Evolutionary conservation across 2,113 vertebrate species (phyloP).

Genomic region (Nansenia antarctica): DNA sequence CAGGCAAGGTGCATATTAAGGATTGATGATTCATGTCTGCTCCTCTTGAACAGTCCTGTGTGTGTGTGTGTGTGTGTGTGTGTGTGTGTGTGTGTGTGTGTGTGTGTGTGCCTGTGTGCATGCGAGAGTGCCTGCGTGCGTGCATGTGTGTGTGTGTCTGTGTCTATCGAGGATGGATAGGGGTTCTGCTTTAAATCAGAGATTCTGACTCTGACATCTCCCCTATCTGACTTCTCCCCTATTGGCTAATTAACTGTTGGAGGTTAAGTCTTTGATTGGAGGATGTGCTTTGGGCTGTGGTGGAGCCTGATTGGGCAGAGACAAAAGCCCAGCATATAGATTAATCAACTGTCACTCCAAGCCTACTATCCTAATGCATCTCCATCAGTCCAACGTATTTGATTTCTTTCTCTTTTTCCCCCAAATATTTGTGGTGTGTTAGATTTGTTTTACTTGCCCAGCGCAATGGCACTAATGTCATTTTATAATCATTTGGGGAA

Average conservation of each 20-base stretch:
- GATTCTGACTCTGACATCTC: constrained; percentile 10
- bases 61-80: neutral
- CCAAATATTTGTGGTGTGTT: too few relatives aligned
- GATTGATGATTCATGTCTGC: neutral
- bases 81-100: neutral
- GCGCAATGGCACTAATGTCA: too few relatives aligned
- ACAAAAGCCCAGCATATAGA: constrained; percentile 40
- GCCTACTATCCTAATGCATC: neutral
- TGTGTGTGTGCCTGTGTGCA: neutral
- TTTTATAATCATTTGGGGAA: too few relatives aligned
- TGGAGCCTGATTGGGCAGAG: constrained; percentile 48
- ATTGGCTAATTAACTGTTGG: constrained; percentile 73
- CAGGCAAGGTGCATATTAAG: neutral
- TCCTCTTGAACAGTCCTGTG: neutral
- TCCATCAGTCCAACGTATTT: too few relatives aligned
- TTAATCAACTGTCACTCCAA: too few relatives aligned
- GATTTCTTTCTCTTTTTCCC: too few relatives aligned
- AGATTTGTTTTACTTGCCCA: too few relatives aligned
- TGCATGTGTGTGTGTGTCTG: neutral
- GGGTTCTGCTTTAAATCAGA: constrained; percentile 70
- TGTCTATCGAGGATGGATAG: neutral
- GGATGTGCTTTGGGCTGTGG: constrained; percentile 66
- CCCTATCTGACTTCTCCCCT: constrained; percentile 63
- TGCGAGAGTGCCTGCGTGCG: neutral
- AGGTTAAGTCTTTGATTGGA: constrained; percentile 74